Base-by-base conservation (phyloP, 2,888 invertebrate genomes). In the Glyphotaelius pellucidus region DNA sequence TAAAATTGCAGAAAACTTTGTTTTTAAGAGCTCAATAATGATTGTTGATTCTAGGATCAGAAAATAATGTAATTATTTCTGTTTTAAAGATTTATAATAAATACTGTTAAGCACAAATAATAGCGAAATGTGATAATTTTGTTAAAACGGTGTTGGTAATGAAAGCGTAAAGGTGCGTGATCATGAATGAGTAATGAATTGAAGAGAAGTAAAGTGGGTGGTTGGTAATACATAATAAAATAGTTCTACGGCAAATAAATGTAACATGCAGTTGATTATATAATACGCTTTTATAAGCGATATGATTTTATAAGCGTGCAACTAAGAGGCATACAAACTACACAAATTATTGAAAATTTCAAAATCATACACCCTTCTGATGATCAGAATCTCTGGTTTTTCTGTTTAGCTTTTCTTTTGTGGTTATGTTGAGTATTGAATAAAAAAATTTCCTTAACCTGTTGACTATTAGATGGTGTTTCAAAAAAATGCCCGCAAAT, bases 121-220 rank as follows among this genome's bases (percentile, higher is more conserved):
- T 25, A 67, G 67, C 25, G 11, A 67, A 67, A n/a, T 67, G 67
- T 67, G 67, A 25, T 25, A 67, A 67, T 67, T 67, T 67, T 25
- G 25, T 67, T 67, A 67, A 67, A 67, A 67, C 67, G 67, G 67
- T 67, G 67, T 67, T 67, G 88, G 88, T 79, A 38, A 90, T 52
- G 32, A 31, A 91, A 91, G 91, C 91, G 83, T 91, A 88, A 91
- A 35, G 90, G 91, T 91, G 91, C 91, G 86, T 91, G 91, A 84
- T 35, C 83, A 90, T 84, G 83, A 91, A 80, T 80, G 87, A 90
- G 89, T 89, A 90, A 87, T 80, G 52, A 83, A 86, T 85, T 67
- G 7, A 91, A 80, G 5, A 90, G 35, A 83, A 35, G 80, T 87
- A 31, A 87, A 79, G 30, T 30, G 88, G 86, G 88, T 80, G 88